Evolutionary conservation across 2,888 invertebrate species (phyloP).

Genomic region (Rotaria sp.): DNA sequence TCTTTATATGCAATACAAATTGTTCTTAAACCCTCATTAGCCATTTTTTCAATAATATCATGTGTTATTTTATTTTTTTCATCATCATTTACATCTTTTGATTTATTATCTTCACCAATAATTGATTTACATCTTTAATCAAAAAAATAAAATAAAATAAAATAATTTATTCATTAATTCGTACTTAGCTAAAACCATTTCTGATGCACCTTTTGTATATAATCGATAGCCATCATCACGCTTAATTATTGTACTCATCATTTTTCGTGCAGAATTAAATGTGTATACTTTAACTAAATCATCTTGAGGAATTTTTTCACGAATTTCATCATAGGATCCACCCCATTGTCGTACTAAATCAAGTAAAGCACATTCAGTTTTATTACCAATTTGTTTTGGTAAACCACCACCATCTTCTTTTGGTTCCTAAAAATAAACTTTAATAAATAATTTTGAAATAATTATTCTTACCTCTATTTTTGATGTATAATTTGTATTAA

Average conservation of each 20-base stretch:
- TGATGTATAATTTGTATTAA: slow-evolving; percentile 95
- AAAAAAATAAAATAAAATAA: neutral
- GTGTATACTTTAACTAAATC: slow-evolving; percentile 67
- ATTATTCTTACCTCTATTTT: slow-evolving; percentile 69
- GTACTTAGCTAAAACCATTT: slow-evolving; percentile 93
- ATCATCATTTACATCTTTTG: slow-evolving; percentile 59
- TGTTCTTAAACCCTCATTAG: slow-evolving; percentile 86
- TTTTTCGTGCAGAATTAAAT: slow-evolving; percentile 98
- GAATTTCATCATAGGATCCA: slow-evolving; percentile 81
- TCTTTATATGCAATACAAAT: slow-evolving; percentile 90
- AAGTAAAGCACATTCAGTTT: slow-evolving; percentile 93
- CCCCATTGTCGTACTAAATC: slow-evolving; percentile 77
- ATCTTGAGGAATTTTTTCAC: slow-evolving; percentile 84
- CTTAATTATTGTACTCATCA: slow-evolving; percentile 86
- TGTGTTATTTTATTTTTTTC: slow-evolving; percentile 74
- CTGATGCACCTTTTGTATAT: slow-evolving; percentile 94
- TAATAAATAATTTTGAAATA: neutral
- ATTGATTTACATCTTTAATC: neutral
- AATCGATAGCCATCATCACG: slow-evolving; percentile 72
- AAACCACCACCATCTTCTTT: slow-evolving; percentile 70
- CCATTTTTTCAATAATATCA: slow-evolving; percentile 89
- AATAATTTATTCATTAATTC: neutral
- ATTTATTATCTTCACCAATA: slow-evolving; percentile 69
- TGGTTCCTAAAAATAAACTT: slow-evolving; percentile 60
- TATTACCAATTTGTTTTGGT: slow-evolving; percentile 93